phyloP scores from a whole-genome alignment of 2,888 invertebrate genomes.

The Eristalis pertinax region DNA sequence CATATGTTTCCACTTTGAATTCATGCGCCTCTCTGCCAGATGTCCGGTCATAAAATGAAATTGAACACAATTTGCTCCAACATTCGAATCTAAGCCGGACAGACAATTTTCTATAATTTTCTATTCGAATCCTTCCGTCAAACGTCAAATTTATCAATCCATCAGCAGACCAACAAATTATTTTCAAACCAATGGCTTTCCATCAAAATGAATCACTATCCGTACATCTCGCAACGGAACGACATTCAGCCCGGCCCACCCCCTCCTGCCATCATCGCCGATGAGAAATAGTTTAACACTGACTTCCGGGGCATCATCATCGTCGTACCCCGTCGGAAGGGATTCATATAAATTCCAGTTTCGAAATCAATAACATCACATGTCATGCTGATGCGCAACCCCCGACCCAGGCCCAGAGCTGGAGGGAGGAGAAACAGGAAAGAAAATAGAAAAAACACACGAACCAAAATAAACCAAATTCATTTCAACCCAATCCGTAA shows the following conservation, averaged over 20 bases:
- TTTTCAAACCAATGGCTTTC: not conserved
- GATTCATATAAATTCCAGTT: constrained; percentile 51
- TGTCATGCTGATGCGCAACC: constrained; percentile 27
- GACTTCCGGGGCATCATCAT: constrained; percentile 6
- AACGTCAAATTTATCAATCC: not conserved
- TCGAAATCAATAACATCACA: constrained; percentile 58
- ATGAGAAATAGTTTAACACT: not conserved
- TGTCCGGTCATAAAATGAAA: too few relatives aligned
- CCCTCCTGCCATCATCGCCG: not conserved
- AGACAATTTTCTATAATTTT: too few relatives aligned
- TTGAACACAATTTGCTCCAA: too few relatives aligned
- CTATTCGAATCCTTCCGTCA: not conserved
- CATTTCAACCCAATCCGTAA: constrained; percentile 30
- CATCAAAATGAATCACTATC: not conserved
- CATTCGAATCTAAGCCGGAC: too few relatives aligned
- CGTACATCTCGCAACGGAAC: not conserved
- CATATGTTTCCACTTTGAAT: too few relatives aligned
- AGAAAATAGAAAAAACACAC: not conserved
- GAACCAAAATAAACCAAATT: constrained; percentile 20
- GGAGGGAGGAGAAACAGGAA: not conserved
- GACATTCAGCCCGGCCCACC: not conserved
- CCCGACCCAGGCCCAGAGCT: not conserved
- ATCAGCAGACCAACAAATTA: not conserved
- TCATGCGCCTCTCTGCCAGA: too few relatives aligned
- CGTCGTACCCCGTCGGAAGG: constrained; percentile 26